These are phyloP conservation scores for Apteryx owenii DNA, from an alignment of 2,113 vertebrate species.

Conservation along the genomic window DNA sequence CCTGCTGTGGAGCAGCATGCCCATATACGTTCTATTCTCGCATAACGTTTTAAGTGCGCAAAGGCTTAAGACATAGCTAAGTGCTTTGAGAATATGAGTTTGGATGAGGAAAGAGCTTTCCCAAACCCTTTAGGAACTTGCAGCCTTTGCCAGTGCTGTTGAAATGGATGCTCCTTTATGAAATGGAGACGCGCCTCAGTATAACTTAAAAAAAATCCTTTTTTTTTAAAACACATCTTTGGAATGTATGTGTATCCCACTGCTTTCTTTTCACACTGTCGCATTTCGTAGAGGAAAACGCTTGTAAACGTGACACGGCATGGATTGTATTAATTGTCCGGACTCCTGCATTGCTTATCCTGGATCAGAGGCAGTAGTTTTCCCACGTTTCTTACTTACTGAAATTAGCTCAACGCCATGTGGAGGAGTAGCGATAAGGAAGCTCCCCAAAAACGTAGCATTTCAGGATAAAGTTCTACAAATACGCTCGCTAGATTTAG, in stretches of 20 bases:
- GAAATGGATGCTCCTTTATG: no score
- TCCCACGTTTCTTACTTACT: background rate
- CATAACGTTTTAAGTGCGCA: background rate
- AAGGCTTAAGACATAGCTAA: no score
- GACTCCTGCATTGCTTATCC: background rate
- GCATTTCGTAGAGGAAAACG: conserved; percentile 4
- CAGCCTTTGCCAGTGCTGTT: no score
- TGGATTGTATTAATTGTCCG: background rate
- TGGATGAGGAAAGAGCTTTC: no score
- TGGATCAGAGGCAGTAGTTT: background rate
- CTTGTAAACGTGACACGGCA: background rate
- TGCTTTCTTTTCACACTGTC: background rate
- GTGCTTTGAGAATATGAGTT: no score
- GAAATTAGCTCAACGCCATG: background rate
- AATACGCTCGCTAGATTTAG: accelerated
- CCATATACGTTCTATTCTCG: background rate
- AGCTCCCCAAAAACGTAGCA: background rate
- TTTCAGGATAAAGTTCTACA: background rate
- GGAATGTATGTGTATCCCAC: background rate
- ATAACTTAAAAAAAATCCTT: no score
- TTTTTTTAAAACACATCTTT: background rate
- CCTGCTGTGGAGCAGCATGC: background rate
- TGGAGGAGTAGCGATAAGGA: background rate
- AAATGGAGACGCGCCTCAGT: no score
- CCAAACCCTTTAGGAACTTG: no score